Evolutionary conservation across 2,797 vertebrate species (phyloP), one percentile per base, ranked within the genome.

Genomic region (Botia almorhae): DNA sequence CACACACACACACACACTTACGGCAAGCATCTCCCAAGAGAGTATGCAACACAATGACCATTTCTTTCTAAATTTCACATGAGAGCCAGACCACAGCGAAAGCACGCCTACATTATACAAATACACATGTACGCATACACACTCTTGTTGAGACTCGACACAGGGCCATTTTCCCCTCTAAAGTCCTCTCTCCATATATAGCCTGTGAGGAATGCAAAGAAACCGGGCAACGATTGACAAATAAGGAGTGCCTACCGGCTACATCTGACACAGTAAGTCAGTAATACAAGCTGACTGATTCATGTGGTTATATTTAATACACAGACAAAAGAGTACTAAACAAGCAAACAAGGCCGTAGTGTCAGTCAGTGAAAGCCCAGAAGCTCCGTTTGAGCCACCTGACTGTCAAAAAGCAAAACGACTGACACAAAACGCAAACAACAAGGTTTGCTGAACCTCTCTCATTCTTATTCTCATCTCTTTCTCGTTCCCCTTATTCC

Each of bases 391-490:
- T 63, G n/a, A 64, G 46, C 26, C 69, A 79, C 69, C 69, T 78
- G 76, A 78, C 43, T 53, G 19, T 72, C 68, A 72, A 55, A 79
- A 63, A 17, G 6, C 19, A 36, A 70, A n/a, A 12, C 14, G 0
- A 29, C 56, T 11, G 0, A 60, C 95, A 95, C 95, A 91, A 94
- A 94, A 94, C 92, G 94, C 95, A 95, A 94, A 94, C 92, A 95
- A 96, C 94, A 91, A 94, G 91, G 92, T 92, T 86, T 89, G 43
- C 55, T 51, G 21, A 81, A 19, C 43, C 51, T 17, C 68, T 63
- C 61, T 76, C 53, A 75, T 26, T 33, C 21, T 70, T 63, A 53
- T 60, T 78, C 76, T 74, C 5, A 1, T 73, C 78, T 80, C 89
- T 87, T 85, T 85, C 87, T 89, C 75, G 56, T 86, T 78, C 64